A percentile compares a stretch with the other conserved stretches of the same genome.
Conservation (phyloP, 1,140 invertebrate genomes). For the Ericerus pela region DNA sequence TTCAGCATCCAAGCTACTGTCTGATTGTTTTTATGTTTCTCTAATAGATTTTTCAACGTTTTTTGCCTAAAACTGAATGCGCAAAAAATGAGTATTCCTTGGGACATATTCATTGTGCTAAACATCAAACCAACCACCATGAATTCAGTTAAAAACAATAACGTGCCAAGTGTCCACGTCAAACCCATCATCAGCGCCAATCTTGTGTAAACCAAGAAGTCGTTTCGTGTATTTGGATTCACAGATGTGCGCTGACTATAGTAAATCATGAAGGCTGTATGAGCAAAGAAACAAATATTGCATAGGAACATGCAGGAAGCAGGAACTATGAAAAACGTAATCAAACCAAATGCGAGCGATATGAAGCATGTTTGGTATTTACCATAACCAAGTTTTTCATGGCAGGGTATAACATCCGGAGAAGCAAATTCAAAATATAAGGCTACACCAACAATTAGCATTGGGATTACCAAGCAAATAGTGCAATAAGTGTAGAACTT, state of each 20-base stretch:
- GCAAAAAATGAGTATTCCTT: constrained; percentile 43
- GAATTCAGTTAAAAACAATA: constrained; percentile 34
- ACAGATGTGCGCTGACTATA: constrained; percentile 29
- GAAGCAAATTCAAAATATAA: not conserved
- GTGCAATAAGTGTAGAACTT: not conserved
- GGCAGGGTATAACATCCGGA: not conserved
- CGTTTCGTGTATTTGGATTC: constrained; percentile 28
- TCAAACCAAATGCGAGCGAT: constrained; percentile 34
- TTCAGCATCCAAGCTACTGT: too few relatives aligned
- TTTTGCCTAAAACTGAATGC: constrained; percentile 38
- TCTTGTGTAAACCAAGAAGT: constrained; percentile 40
- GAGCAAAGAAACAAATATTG: constrained; percentile 37
- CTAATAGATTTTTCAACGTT: not conserved
- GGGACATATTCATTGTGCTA: constrained; percentile 39
- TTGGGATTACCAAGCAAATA: not conserved
- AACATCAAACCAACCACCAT: constrained; percentile 37
- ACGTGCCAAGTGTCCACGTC: constrained; percentile 38
- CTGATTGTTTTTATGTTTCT: not conserved
- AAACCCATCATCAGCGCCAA: constrained; percentile 39
- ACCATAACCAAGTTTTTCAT: not conserved
- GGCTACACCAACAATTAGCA: not conserved
- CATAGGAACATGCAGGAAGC: constrained; percentile 34
- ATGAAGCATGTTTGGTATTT: not conserved
- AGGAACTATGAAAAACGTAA: constrained; percentile 39
- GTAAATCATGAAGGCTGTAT: constrained; percentile 39